These are phyloP conservation scores for Rhinopomastus cyanomelas DNA, from an alignment of 2,113 vertebrate species.

Conservation along the genomic window DNA sequence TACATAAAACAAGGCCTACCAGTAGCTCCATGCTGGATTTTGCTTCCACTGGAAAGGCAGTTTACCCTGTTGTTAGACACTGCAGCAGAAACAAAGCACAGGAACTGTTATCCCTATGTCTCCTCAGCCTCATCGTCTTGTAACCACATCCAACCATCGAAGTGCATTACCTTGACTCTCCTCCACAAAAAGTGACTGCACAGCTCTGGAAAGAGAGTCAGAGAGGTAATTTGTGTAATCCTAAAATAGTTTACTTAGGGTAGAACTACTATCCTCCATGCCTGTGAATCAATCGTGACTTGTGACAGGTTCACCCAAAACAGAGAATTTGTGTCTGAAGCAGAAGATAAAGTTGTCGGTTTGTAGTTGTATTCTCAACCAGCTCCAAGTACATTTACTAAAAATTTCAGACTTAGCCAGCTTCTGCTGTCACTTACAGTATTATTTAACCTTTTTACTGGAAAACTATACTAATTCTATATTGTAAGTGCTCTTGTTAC, in stretches of 20 bases:
- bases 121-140: background rate
- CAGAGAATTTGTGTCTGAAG: background rate
- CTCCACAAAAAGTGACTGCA: background rate
- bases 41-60: background rate
- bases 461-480: background rate
- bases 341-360: background rate
- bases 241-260: background rate
- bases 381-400: background rate
- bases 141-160: background rate
- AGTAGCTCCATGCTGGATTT: conserved; percentile 22
- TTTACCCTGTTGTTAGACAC: background rate
- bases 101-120: background rate
- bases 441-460: background rate
- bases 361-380: background rate
- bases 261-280: background rate
- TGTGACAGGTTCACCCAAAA: background rate
- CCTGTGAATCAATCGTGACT: background rate
- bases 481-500: background rate
- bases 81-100: background rate
- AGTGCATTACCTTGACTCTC: background rate
- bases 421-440: background rate
- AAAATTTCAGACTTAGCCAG: background rate
- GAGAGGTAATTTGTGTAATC: background rate
- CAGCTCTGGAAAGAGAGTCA: background rate
- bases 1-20: conserved; percentile 56